These are phyloP conservation scores for Limulus polyphemus DNA, from an alignment of 2,888 invertebrate genomes.

Conservation along the genomic window DNA sequence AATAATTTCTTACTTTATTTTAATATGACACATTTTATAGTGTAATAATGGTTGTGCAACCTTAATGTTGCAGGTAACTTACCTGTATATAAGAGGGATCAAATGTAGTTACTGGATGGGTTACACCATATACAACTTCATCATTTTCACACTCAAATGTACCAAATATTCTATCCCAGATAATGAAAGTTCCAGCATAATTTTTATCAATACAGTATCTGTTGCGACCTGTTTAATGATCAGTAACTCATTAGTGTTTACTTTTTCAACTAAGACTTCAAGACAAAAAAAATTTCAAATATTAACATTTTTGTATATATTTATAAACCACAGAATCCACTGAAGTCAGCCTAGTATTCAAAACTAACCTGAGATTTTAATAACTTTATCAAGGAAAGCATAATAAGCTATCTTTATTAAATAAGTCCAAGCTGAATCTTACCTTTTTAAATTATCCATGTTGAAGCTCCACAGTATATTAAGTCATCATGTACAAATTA, in stretches of 20 bases:
- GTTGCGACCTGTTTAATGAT: conserved; percentile 53
- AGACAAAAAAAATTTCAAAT: neutral
- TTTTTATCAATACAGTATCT: conserved; percentile 84
- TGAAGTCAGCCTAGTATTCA: neutral
- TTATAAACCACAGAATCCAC: conserved; percentile 39
- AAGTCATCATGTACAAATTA: no score
- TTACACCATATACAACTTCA: conserved; percentile 70
- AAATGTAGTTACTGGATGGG: conserved; percentile 65
- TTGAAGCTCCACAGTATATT: no score
- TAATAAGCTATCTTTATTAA: no score
- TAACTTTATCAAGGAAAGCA: no score
- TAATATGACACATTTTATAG: no score
- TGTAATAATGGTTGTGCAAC: no score
- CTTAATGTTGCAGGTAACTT: neutral
- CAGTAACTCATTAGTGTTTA: no score
- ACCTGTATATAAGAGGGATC: conserved; percentile 50
- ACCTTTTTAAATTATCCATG: no score
- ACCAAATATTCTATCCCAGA: conserved; percentile 74
- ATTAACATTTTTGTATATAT: conserved; percentile 46
- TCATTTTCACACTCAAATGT: conserved; percentile 63
- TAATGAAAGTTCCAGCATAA: conserved; percentile 77
- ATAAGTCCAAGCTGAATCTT: no score
- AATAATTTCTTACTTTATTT: no score
- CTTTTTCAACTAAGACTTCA: no score
- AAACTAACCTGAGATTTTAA: no score